phyloP scores from a whole-genome alignment of 2,888 invertebrate species.

The Cosmopolites sordidus region DNA sequence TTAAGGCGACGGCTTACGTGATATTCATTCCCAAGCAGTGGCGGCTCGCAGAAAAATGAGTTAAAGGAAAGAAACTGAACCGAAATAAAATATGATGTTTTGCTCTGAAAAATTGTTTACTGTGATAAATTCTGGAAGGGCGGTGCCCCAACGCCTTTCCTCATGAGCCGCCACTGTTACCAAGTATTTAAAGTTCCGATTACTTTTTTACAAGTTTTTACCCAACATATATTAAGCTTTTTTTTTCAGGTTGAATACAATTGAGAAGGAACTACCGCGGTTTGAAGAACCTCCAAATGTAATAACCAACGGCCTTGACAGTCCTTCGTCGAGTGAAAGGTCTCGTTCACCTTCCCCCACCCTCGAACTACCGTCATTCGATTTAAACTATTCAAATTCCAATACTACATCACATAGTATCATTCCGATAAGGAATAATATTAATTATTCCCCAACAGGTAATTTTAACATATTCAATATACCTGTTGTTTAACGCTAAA shows the following conservation, averaged over 20 bases:
- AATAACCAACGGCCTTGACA: slow-evolving; percentile 43
- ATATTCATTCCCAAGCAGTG: no score
- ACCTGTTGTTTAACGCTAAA: not conserved
- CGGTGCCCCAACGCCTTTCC: no score
- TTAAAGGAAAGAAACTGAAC: no score
- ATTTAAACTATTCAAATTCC: slow-evolving; percentile 35
- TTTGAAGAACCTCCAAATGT: slow-evolving; percentile 39
- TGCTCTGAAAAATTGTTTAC: no score
- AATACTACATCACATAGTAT: not conserved
- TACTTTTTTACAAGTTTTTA: no score
- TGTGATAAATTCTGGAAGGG: no score
- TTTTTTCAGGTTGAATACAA: slow-evolving; percentile 37
- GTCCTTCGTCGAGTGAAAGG: slow-evolving; percentile 37
- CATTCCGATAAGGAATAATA: slow-evolving; percentile 19
- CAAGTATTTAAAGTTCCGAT: no score
- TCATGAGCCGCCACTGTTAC: no score
- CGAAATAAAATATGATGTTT: no score
- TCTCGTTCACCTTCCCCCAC: slow-evolving; percentile 45
- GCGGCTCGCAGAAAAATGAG: no score
- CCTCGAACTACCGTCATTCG: slow-evolving; percentile 41
- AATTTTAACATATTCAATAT: not conserved
- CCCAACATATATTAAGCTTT: slow-evolving; percentile 1
- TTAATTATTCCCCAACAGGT: slow-evolving; percentile 29
- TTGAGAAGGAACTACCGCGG: slow-evolving; percentile 40
- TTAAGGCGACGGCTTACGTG: no score